Conservation (phyloP, 2,888 invertebrate genomes). For the Physocephala rufipes region DNA sequence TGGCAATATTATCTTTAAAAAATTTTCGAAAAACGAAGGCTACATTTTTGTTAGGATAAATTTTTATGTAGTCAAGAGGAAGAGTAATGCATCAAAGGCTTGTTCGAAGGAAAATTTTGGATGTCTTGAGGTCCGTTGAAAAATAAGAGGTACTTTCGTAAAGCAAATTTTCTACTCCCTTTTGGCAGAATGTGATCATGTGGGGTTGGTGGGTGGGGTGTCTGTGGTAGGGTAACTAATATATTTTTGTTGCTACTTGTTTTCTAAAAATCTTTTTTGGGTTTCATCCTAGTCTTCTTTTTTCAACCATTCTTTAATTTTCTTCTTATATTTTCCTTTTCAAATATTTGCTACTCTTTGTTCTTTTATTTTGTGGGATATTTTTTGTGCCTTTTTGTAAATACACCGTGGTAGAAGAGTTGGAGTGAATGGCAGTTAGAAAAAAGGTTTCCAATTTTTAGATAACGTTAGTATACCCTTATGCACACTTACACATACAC, state of each 20-base stretch:
- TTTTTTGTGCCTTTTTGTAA: background rate
- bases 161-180: background rate
- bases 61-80: too few relatives aligned
- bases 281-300: background rate
- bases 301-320: too few relatives aligned
- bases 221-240: background rate
- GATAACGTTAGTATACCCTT: constrained; percentile 8
- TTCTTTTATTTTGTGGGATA: background rate
- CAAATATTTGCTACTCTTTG: too few relatives aligned
- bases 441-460: constrained; percentile 31
- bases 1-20: too few relatives aligned
- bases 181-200: background rate
- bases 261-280: background rate
- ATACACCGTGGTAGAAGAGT: background rate
- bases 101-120: too few relatives aligned
- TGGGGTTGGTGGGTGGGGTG: background rate
- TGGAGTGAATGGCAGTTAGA: constrained; percentile 14
- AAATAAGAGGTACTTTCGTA: too few relatives aligned
- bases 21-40: too few relatives aligned
- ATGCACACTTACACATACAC: constrained; percentile 13
- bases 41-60: too few relatives aligned
- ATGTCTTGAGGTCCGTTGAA: too few relatives aligned
- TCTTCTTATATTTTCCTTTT: too few relatives aligned
- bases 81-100: too few relatives aligned
- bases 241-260: background rate